These are phyloP conservation scores for Alcis repandata DNA, from an alignment of 2,888 invertebrate genomes.

Conservation along the genomic window DNA sequence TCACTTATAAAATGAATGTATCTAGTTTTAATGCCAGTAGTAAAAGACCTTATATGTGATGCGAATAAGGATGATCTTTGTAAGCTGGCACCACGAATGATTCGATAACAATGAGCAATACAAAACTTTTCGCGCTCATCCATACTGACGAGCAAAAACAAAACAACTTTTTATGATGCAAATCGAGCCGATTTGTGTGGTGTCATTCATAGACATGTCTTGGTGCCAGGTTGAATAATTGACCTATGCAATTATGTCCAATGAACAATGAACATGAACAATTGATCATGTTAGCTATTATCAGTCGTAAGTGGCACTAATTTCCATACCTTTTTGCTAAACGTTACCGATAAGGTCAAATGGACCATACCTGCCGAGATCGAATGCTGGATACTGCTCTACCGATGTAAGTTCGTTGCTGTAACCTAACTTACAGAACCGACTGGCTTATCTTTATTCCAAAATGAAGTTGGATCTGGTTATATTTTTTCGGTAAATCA, in stretches of 20 bases:
- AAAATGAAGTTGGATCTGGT: no score
- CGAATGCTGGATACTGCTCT: conserved; percentile 1
- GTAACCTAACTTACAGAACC: neutral
- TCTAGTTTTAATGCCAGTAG: no score
- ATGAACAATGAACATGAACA: no score
- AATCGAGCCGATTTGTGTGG: neutral
- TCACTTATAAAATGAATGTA: neutral
- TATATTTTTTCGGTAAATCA: no score
- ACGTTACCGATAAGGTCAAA: neutral
- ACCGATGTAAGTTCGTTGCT: conserved; percentile 14
- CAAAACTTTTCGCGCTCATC: neutral
- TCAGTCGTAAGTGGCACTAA: no score
- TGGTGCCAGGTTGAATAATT: no score
- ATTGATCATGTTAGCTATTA: no score
- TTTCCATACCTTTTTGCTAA: neutral
- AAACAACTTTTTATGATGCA: neutral
- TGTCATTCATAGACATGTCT: no score
- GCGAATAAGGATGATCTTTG: neutral
- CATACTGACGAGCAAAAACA: neutral
- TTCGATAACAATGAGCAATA: neutral
- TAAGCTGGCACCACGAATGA: neutral
- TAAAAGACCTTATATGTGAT: neutral
- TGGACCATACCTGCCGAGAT: neutral
- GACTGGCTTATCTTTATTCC: neutral
- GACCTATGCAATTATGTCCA: no score